These are phyloP conservation scores for Philaethria dido DNA, from an alignment of 2,888 invertebrate species.

Conservation along the genomic window DNA sequence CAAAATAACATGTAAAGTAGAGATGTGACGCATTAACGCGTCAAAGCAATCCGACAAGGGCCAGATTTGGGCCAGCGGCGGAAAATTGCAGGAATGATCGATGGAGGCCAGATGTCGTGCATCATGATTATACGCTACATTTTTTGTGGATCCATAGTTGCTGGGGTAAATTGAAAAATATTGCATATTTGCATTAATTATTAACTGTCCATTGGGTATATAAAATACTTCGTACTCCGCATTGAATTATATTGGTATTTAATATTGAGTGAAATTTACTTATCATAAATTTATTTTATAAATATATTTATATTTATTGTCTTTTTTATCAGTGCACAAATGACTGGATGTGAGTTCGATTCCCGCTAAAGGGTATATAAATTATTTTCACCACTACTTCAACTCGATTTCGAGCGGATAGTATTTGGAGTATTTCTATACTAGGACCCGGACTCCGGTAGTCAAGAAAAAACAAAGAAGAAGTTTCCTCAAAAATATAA, in stretches of 20 bases:
- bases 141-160: conserved; percentile 43
- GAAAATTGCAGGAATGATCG: conserved; percentile 70
- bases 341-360: too few relatives aligned
- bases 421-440: too few relatives aligned
- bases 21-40: conserved; percentile 63
- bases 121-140: conserved; percentile 55
- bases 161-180: conserved; percentile 44
- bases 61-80: conserved; percentile 60
- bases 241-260: not conserved
- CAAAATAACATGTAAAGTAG: conserved; percentile 41
- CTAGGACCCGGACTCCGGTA: too few relatives aligned
- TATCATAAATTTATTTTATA: too few relatives aligned
- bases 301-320: too few relatives aligned
- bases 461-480: too few relatives aligned
- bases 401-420: too few relatives aligned
- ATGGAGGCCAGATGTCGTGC: conserved; percentile 65
- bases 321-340: too few relatives aligned
- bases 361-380: too few relatives aligned
- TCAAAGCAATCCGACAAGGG: conserved; percentile 61
- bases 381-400: too few relatives aligned
- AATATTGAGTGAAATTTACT: not conserved
- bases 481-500: too few relatives aligned
- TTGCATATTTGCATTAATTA: conserved; percentile 43
- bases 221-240: not conserved
- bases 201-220: conserved; percentile 27